Percentiles rank a stretch among this genome's conserved stretches.
These are phyloP conservation scores for Scytalopus superciliaris DNA, from an alignment of 2,113 vertebrate species.

Conservation along the genomic window DNA sequence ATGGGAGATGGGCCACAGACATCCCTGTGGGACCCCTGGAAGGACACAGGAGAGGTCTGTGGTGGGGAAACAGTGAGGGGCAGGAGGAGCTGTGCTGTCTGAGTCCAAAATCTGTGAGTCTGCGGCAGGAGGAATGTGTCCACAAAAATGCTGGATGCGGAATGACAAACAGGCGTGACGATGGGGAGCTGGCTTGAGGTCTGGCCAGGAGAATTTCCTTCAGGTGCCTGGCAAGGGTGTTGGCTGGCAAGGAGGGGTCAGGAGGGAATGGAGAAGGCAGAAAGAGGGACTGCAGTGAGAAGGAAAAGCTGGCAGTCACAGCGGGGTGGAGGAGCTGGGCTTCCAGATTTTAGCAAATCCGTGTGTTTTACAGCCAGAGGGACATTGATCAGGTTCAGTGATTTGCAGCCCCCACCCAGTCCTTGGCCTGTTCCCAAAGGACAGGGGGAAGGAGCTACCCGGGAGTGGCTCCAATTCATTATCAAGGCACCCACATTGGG, in stretches of 20 bases:
- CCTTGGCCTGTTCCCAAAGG: not conserved
- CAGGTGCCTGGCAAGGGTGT: not conserved
- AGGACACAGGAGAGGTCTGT: rapidly evolving
- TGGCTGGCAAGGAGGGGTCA: not conserved
- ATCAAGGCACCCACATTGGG: not conserved
- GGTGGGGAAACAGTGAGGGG: not conserved
- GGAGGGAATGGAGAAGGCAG: not conserved
- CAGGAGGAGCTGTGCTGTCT: too few species aligned
- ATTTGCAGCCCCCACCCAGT: not conserved
- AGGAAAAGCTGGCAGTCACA: not conserved
- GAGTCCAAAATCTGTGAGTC: not conserved
- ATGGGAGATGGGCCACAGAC: not conserved
- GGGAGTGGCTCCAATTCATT: not conserved
- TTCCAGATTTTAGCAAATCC: not conserved
- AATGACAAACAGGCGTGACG: rapidly evolving
- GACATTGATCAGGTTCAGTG: not conserved
- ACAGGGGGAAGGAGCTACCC: not conserved
- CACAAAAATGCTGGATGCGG: not conserved
- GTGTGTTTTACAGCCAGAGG: not conserved
- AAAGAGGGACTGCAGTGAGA: not conserved
- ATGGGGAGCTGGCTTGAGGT: not conserved
- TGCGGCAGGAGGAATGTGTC: not conserved
- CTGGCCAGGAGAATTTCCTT: not conserved
- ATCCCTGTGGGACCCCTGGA: not conserved
- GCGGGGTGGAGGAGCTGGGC: not conserved